phyloP scores from a whole-genome alignment of 2,888 invertebrate genomes.

The Ceratothoa steindachneri region DNA sequence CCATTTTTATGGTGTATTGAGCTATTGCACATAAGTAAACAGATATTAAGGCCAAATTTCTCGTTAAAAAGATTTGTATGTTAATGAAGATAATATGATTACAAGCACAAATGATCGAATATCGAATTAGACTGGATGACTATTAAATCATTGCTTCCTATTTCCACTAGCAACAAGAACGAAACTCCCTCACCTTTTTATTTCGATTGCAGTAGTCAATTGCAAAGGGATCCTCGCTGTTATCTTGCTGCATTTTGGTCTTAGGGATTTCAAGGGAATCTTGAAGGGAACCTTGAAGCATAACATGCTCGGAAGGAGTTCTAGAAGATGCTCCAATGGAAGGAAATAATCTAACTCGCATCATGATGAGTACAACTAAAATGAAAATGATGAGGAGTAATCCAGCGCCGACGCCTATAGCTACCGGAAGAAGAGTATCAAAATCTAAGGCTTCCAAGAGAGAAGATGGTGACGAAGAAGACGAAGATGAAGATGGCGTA shows the following conservation, averaged over 20 bases:
- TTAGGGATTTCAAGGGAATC: background rate
- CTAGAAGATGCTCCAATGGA: background rate
- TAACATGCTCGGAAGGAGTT: background rate
- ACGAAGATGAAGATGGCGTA: constrained; percentile 5
- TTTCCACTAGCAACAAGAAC: no score
- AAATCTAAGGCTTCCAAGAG: constrained; percentile 7
- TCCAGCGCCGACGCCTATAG: constrained; percentile 38
- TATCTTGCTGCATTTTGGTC: background rate
- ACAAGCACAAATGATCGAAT: no score
- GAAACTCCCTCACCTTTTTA: background rate
- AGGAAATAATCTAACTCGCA: constrained; percentile 26
- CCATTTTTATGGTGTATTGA: no score
- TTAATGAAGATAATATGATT: no score
- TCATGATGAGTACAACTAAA: constrained; percentile 33
- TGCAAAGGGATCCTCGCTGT: background rate
- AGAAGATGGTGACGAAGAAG: constrained; percentile 10
- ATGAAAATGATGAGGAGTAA: constrained; percentile 40
- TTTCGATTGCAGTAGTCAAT: background rate
- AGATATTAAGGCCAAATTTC: no score
- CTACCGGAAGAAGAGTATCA: constrained; percentile 31
- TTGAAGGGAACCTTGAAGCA: background rate
- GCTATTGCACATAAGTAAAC: no score
- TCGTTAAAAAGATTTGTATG: no score
- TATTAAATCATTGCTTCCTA: no score
- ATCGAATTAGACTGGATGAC: no score